Percentiles rank a stretch among this genome's conserved stretches.
Conservation (phyloP, 2,113 vertebrate species). For the human (Homo sapiens) region GRCh38 chr2:226260001-226260500, state of each 20-base stretch:
- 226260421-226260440: not conserved
- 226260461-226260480: not conserved
- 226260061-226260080: not conserved
- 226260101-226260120: not conserved
- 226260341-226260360: not conserved
- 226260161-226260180: not conserved
- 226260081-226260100: not conserved
- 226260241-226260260: not conserved
- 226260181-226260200: not conserved
- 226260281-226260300: not conserved
- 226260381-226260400: not conserved
- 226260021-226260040: not conserved
- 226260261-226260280: not conserved
- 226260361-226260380: not conserved
- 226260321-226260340: not conserved
- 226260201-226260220: not conserved
- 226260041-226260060: not conserved
- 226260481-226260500: not conserved
- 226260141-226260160: not conserved
- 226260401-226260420: not conserved
- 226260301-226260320: not conserved
- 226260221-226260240: not conserved
- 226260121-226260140: not conserved
- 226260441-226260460: accelerated
- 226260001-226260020: not conserved